Percentiles rank a stretch among this genome's conserved stretches.
These are phyloP conservation scores for Jordanella pulchra DNA, from an alignment of 2,797 vertebrate genomes.

Conservation along the genomic window DNA sequence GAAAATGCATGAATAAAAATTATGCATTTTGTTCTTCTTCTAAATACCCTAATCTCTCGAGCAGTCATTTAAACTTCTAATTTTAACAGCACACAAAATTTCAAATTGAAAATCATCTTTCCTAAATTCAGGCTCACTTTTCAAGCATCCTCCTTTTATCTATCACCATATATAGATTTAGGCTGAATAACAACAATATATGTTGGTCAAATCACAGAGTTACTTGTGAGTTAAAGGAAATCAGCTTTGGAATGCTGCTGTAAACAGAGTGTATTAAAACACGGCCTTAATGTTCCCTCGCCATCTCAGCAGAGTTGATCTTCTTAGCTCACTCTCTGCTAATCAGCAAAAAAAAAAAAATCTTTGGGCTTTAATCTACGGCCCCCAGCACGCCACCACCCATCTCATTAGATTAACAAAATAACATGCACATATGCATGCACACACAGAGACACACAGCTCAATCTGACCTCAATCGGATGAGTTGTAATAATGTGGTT, in stretches of 20 bases:
- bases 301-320: slow-evolving; percentile 72
- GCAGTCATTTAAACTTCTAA: not conserved
- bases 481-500: slow-evolving; percentile 29
- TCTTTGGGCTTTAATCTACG: slow-evolving; percentile 74
- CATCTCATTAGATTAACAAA: slow-evolving; percentile 81
- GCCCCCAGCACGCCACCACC: slow-evolving; percentile 65
- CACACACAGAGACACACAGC: slow-evolving; percentile 44
- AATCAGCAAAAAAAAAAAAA: slow-evolving; percentile 72
- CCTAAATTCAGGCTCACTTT: not conserved
- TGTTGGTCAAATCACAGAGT: slow-evolving; percentile 50
- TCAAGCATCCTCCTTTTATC: slow-evolving; percentile 8
- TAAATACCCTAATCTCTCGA: not conserved
- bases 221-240: slow-evolving; percentile 50
- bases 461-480: slow-evolving; percentile 63
- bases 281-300: slow-evolving; percentile 74
- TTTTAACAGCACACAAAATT: not conserved
- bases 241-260: slow-evolving; percentile 72
- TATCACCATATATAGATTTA: slow-evolving; percentile 5
- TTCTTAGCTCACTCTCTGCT: slow-evolving; percentile 81
- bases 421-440: slow-evolving; percentile 70
- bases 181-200: slow-evolving; percentile 35
- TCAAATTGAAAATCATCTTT: slow-evolving; percentile 12
- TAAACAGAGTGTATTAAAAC: slow-evolving; percentile 65
- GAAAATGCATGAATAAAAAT: not conserved
- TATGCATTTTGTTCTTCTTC: not conserved